Percentiles rank a stretch among this genome's conserved stretches.
Evolutionary conservation across 2,113 vertebrate species (phyloP).

Genomic region (Lophochroa leadbeateri): DNA sequence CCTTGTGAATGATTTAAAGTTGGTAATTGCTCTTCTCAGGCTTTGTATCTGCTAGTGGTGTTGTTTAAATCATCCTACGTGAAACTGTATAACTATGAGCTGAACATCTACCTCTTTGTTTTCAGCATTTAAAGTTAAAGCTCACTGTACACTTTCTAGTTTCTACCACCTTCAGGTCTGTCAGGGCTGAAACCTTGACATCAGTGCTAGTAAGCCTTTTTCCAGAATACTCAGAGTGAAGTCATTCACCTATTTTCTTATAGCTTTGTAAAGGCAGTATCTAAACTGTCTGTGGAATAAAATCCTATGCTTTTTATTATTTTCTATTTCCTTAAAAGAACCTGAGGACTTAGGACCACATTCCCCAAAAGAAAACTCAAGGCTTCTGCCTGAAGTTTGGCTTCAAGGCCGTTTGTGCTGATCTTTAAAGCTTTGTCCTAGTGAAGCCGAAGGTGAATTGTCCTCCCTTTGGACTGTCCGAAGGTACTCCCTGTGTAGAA

Average conservation of each 20-base stretch:
- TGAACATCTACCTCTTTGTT: background rate
- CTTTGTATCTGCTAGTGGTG: background rate
- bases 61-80: background rate
- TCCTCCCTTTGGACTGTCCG: background rate
- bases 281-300: background rate
- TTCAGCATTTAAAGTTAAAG: background rate
- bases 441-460: background rate
- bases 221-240: background rate
- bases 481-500: background rate
- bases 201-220: background rate
- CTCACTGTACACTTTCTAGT: background rate
- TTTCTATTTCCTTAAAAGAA: background rate
- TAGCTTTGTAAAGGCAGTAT: background rate
- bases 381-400: background rate
- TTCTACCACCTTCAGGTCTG: background rate
- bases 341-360: too few relatives aligned
- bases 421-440: background rate
- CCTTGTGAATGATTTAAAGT: background rate
- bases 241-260: background rate
- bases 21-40: background rate
- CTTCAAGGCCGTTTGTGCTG: background rate
- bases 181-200: background rate
- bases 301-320: background rate
- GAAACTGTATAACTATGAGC: background rate
- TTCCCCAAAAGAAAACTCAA: background rate